phyloP scores from a whole-genome alignment of 1,140 invertebrate genomes.

The Delia radicum region DNA sequence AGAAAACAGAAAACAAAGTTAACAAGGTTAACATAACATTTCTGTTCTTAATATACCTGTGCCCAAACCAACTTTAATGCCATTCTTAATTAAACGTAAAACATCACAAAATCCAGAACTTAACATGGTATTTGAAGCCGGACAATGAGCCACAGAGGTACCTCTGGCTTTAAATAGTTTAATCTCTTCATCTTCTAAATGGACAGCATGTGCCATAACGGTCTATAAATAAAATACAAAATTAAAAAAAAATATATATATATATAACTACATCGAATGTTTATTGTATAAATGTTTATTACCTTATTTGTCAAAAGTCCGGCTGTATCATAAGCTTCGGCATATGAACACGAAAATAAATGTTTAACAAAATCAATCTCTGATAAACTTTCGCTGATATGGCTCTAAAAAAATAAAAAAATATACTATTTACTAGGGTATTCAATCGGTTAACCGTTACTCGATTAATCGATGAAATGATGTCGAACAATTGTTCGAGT shows the following conservation, averaged over 20 bases:
- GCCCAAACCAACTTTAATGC: constrained; percentile 79
- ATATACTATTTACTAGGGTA: too few relatives aligned
- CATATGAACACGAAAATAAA: constrained; percentile 66
- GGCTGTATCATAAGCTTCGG: constrained; percentile 73
- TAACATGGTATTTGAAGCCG: constrained; percentile 82
- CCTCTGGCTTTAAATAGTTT: constrained; percentile 63
- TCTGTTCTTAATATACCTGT: constrained; percentile 56
- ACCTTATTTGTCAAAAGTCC: constrained; percentile 74
- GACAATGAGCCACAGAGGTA: constrained; percentile 79
- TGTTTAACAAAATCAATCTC: constrained; percentile 70
- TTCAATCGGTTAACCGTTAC: too few relatives aligned
- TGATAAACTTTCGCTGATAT: constrained; percentile 77
- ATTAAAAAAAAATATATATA: background rate
- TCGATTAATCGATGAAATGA: too few relatives aligned
- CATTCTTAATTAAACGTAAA: constrained; percentile 62
- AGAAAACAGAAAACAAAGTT: background rate
- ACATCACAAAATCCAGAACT: constrained; percentile 82
- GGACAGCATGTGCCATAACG: constrained; percentile 78
- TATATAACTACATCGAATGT: background rate
- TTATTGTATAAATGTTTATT: constrained; percentile 29
- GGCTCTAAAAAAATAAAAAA: constrained; percentile 77
- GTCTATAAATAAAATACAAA: constrained; percentile 45
- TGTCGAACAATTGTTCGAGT: too few relatives aligned
- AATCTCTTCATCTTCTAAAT: constrained; percentile 73
- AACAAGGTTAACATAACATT: background rate